These are phyloP conservation scores for Pelochelys cantorii DNA, from an alignment of 2,797 vertebrate genomes.

Conservation along the genomic window DNA sequence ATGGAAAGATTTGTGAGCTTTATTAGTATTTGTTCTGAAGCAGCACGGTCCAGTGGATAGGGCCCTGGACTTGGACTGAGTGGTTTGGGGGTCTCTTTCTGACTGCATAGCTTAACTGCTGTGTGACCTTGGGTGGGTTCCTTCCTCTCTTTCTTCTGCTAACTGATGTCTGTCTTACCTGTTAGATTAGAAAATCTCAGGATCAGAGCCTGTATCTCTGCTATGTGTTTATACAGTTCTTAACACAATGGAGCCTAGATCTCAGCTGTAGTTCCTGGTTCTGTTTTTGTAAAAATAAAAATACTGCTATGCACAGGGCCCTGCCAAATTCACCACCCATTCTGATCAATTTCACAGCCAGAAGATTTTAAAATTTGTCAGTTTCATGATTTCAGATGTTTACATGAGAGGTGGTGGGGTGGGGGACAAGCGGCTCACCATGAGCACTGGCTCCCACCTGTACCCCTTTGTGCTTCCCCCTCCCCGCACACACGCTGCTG, in stretches of 20 bases:
- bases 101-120: background rate
- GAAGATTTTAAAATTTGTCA: too few relatives aligned
- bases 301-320: background rate
- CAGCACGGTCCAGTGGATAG: background rate
- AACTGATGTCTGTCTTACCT: background rate
- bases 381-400: too few relatives aligned
- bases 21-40: background rate
- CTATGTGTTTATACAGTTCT: background rate
- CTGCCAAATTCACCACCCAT: too few relatives aligned
- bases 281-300: background rate
- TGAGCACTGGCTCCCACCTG: too few relatives aligned
- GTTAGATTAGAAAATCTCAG: background rate
- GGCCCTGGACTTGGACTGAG: background rate
- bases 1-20: background rate
- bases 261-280: background rate
- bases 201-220: background rate
- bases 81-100: background rate
- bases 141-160: fast-evolving
- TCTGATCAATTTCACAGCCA: too few relatives aligned
- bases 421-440: too few relatives aligned
- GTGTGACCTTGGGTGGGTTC: background rate
- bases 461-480: too few relatives aligned
- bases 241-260: background rate
- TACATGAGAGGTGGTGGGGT: too few relatives aligned
- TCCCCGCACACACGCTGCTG: too few relatives aligned